phyloP scores from a whole-genome alignment of 2,797 vertebrate species.

The Leptatherina wallacei region DNA sequence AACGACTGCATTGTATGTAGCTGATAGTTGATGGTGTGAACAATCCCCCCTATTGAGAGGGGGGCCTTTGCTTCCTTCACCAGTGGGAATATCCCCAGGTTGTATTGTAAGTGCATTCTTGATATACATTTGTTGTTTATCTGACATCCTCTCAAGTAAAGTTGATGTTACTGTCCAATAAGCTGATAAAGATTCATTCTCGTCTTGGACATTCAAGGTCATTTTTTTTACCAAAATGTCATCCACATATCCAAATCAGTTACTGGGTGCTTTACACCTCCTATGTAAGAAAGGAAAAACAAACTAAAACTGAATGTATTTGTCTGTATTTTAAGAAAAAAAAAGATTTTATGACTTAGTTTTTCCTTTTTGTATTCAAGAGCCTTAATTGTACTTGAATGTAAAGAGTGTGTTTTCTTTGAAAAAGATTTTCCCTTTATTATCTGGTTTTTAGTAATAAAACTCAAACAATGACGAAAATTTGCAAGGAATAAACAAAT shows the following conservation, averaged over 20 bases:
- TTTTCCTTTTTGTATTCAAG: constrained; percentile 20
- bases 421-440: constrained; percentile 13
- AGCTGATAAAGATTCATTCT: neutral
- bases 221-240: neutral
- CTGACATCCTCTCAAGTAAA: neutral
- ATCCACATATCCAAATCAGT: neutral
- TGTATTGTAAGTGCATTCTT: neutral
- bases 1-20: neutral
- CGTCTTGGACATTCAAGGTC: neutral
- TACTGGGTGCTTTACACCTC: neutral
- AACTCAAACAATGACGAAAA: constrained; percentile 13
- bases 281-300: neutral
- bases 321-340: neutral
- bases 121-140: neutral
- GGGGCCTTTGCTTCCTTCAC: neutral
- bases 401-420: constrained; percentile 49
- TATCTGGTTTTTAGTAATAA: constrained; percentile 40
- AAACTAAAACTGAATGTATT: neutral
- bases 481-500: constrained; percentile 40
- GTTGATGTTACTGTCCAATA: neutral
- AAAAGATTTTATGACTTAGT: neutral
- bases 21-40: neutral
- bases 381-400: constrained; percentile 63
- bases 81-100: too few species aligned
- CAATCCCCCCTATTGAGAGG: neutral